phyloP scores from a whole-genome alignment of 2,888 invertebrate genomes.

The Blastobasis lacticolella region DNA sequence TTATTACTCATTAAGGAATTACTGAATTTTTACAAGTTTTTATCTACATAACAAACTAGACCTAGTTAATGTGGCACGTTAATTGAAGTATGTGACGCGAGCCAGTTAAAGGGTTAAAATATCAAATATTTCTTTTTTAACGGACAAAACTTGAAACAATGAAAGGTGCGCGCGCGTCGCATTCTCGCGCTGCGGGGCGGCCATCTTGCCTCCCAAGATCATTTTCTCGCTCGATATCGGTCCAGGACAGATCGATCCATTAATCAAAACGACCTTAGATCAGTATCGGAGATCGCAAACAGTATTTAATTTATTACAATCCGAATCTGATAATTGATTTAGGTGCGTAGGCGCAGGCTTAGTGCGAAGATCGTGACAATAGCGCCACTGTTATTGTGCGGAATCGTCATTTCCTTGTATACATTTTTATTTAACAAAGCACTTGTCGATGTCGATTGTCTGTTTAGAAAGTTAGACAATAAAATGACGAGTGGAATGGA shows the following conservation, averaged over 20 bases:
- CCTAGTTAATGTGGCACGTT: too few species aligned
- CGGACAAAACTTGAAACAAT: too few species aligned
- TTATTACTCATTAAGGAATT: too few species aligned
- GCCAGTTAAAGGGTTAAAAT: too few species aligned
- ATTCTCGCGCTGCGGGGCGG: slow-evolving; percentile 55
- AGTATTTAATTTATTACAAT: slow-evolving; percentile 64
- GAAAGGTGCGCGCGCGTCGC: slow-evolving; percentile 20
- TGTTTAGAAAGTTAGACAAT: too few species aligned
- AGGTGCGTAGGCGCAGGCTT: slow-evolving; percentile 57
- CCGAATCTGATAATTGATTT: slow-evolving; percentile 57
- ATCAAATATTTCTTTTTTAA: too few species aligned
- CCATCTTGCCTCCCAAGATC: slow-evolving; percentile 54
- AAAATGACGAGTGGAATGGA: too few species aligned
- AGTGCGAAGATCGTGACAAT: slow-evolving; percentile 56
- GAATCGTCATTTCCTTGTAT: slow-evolving; percentile 31
- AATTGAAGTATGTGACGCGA: too few species aligned
- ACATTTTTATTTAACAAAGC: too few species aligned
- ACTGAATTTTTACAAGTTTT: too few species aligned
- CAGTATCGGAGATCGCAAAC: slow-evolving; percentile 60
- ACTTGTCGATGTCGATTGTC: too few species aligned
- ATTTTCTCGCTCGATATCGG: slow-evolving; percentile 28
- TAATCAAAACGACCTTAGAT: slow-evolving; percentile 63
- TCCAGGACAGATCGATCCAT: slow-evolving; percentile 48
- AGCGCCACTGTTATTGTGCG: slow-evolving; percentile 44
- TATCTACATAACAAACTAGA: too few species aligned